Evolutionary conservation across 37 sponge, comb jelly and placozoan genomes (phyloP), one percentile per base, ranked within the genome.

Genomic region (Corticium candelabrum): DNA sequence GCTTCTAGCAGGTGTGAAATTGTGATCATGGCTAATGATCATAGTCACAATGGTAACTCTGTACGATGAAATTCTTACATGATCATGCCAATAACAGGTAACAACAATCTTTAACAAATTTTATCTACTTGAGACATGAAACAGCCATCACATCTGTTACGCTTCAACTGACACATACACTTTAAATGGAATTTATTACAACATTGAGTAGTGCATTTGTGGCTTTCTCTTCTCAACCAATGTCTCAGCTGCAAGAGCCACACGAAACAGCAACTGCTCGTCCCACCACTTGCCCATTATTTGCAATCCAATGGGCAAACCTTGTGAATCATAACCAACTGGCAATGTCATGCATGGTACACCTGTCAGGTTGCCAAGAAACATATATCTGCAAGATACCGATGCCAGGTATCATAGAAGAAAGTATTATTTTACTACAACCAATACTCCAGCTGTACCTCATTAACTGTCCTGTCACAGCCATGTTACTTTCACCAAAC

Each of bases 241-340:
- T 7, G 31, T 84, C 79, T 96, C 97, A n/a, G 87, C 75, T 2
- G 82, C 90, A 68, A 43, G 57, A 39, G 87, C 97, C 41, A 80
- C 86, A 11, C 68, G 79, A 27, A 93, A 67, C 29, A 96, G 69
- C 72, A 92, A 41, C 11, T 86, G 68, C 76, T 96, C 97, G 50
- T 88, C 71, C 85, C 91, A 88, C 91, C 93, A 90, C 1, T 70
- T 81, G 1, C 87, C 93, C 86, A 89, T 92, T 50, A 96, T 32
- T 83, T 89, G 90, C n/a, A 96, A 67, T 34, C 89, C 82, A 27
- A 92, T 75, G 3, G 97, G 97, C 31, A 96, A 79, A 0, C 87
- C 90, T 1, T 79, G 74, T 2, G 27, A 40, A 34, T 67, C 36
- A 37, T 78, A 40, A 79, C 62, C 62, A 11, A 50, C 62, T 11